Conservation (phyloP, 1,140 invertebrate species). For the Camponotus pennsylvanicus region DNA sequence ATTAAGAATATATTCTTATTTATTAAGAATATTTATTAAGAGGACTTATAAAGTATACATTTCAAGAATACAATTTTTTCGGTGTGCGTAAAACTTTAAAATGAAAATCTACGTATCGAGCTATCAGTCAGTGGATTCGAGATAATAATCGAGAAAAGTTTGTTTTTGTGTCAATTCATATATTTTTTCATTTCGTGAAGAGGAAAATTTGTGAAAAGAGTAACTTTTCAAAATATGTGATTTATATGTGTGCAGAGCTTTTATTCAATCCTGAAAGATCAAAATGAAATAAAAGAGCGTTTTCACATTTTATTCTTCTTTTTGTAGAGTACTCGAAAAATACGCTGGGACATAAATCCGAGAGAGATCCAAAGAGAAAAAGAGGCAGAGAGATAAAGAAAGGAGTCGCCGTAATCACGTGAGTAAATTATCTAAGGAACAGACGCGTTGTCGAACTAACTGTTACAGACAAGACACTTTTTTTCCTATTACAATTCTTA, state of each 20-base stretch:
- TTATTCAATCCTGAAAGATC: slow-evolving; percentile 20
- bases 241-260: not conserved
- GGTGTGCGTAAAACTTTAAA: not conserved
- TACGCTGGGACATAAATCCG: not conserved
- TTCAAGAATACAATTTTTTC: no score
- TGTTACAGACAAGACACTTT: slow-evolving; percentile 20
- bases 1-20: no score
- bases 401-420: not conserved
- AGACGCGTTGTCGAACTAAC: slow-evolving; percentile 24
- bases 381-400: no score
- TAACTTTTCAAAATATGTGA: not conserved
- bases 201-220: not conserved
- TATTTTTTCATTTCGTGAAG: not conserved
- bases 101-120: not conserved
- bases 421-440: slow-evolving; percentile 37
- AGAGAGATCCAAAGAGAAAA: no score
- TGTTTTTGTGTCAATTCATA: not conserved
- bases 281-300: slow-evolving; percentile 40
- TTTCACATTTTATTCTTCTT: not conserved
- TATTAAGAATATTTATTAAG: no score
- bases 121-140: not conserved
- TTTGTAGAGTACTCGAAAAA: not conserved
- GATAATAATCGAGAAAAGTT: not conserved
- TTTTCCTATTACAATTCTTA: not conserved
- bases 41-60: no score